Percentiles rank a stretch among this genome's conserved stretches.
These are phyloP conservation scores for Orthosia cruda DNA, from an alignment of 2,888 invertebrate genomes.

Conservation along the genomic window DNA sequence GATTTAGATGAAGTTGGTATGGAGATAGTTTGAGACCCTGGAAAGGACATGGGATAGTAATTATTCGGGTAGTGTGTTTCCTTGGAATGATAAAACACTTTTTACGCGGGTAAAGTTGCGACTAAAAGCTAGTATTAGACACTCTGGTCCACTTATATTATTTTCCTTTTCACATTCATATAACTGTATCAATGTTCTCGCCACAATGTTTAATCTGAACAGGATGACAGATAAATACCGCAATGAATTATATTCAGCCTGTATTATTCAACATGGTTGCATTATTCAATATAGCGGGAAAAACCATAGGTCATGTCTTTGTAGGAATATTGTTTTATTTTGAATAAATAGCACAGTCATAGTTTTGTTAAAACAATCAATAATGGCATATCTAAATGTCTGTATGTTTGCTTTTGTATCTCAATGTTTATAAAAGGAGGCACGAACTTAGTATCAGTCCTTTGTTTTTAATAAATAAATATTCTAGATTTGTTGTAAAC, in stretches of 20 bases:
- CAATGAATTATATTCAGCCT: conserved; percentile 22
- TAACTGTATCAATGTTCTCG: conserved; percentile 31
- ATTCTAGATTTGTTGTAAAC: conserved; percentile 32
- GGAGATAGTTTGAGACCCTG: no score
- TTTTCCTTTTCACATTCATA: conserved; percentile 12
- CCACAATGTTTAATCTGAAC: conserved; percentile 34
- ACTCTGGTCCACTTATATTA: not conserved
- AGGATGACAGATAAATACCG: conserved; percentile 22
- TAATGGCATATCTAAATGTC: conserved; percentile 45
- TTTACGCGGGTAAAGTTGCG: no score
- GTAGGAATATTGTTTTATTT: conserved; percentile 35
- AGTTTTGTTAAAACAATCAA: conserved; percentile 63
- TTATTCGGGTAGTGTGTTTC: no score
- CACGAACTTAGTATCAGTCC: conserved; percentile 53
- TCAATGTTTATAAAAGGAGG: conserved; percentile 57
- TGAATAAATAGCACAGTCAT: conserved; percentile 61
- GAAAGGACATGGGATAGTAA: no score
- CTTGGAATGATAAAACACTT: no score
- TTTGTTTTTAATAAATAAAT: conserved; percentile 52
- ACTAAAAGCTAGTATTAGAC: not conserved
- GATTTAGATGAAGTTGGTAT: no score
- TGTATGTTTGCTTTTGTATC: conserved; percentile 56
- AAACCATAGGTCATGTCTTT: conserved; percentile 32
- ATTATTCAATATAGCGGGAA: conserved; percentile 6
- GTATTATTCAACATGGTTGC: conserved; percentile 25